Conservation (phyloP, 2,113 vertebrate species). For the Gopherus flavomarginatus region DNA sequence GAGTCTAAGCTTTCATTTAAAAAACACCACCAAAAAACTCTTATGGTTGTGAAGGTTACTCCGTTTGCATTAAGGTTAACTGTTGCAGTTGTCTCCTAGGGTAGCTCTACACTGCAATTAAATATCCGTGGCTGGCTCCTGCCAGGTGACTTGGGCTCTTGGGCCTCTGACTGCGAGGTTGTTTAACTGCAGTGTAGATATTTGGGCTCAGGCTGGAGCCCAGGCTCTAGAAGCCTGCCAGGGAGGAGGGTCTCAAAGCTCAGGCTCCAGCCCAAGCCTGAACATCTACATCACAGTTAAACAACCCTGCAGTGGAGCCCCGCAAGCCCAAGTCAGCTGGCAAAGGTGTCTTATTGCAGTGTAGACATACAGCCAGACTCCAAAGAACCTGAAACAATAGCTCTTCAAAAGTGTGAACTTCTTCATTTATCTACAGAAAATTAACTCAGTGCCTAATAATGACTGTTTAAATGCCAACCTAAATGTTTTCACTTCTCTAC, state of each 20-base stretch:
- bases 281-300: neutral
- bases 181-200: neutral
- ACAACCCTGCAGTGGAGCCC: neutral
- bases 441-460: neutral
- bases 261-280: neutral
- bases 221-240: neutral
- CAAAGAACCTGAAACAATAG: neutral
- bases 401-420: neutral
- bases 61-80: neutral
- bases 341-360: neutral
- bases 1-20: neutral
- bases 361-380: neutral
- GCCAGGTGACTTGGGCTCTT: neutral
- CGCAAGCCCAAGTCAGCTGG: neutral
- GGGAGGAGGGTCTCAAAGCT: neutral
- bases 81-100: neutral
- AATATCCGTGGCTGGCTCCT: neutral
- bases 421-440: neutral
- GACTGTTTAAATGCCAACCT: neutral
- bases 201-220: neutral
- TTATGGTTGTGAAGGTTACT: neutral
- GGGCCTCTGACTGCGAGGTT: neutral
- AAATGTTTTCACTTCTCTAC: neutral
- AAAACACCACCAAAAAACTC: neutral
- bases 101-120: neutral